Base-by-base conservation (phyloP, 2,113 vertebrate species). In the Todiramphus chloris region DNA sequence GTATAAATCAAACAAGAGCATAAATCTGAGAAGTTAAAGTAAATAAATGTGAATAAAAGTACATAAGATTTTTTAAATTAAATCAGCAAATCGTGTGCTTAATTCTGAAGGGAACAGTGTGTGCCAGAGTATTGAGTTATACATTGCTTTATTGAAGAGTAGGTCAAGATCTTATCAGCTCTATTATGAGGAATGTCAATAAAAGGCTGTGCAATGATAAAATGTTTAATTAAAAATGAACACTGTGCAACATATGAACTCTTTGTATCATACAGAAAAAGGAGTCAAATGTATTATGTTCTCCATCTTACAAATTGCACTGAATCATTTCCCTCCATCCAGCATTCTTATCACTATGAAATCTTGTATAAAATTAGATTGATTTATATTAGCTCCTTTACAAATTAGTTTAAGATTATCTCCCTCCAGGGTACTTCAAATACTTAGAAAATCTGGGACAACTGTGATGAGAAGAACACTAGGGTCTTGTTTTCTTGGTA, bases 171-270 rank as follows among this genome's bases (percentile, higher is more conserved):
- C 84, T 92, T 97, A 97, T 97, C 96, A 92, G 82, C 84, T 93
- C 88, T 94, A 87, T 95, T 97, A 96, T 93, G 76, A 97, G 76
- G 85, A 97, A 95, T 95, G 94, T 97, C 97, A 97, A 96, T 97
- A 97, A 94, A 95, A 82, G 73, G 25, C 94, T 89, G 67, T 44
- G 55, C 0, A 2, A 87, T 93, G 94, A 97, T 95, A 95, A 97
- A 97, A 97, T 83, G 96, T 94, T 97, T 97, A 97, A 97, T 97
- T 97, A 96, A 97, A 97, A 97, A 96, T 92, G 96, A 97, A 96
- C 96, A 95, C 33, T 75, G 92, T 90, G 75, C 41, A 96, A 96
- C 87, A 94, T 75, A 96, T 89, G 87, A 97, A 93, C 74, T 90
- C 87, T 84, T 86, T 81, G 92, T 91, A 60, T 92, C 78, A 90